Conservation (phyloP, 2,797 vertebrate species). For the Fistularia tabacaria region DNA sequence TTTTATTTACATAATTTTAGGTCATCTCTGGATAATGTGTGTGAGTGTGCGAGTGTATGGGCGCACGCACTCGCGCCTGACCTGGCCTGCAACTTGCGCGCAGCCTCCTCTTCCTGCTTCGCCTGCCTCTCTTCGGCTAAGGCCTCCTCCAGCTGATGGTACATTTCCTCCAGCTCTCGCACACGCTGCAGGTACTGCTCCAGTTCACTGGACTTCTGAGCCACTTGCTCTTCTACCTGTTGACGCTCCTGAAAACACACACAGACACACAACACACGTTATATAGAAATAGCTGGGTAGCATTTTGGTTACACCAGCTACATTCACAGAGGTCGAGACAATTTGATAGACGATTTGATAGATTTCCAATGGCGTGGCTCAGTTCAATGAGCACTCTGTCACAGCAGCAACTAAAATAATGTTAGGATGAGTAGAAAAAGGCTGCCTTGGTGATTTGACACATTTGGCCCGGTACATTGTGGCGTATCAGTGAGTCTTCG, state of each 20-base stretch:
- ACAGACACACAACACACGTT: slow-evolving; percentile 4
- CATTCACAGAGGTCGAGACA: too few species aligned
- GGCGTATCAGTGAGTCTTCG: too few species aligned
- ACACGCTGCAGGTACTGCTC: slow-evolving; percentile 91
- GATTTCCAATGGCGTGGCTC: too few species aligned
- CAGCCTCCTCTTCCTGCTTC: slow-evolving; percentile 87
- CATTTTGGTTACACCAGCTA: too few species aligned
- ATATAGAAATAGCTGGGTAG: too few species aligned
- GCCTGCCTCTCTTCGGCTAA: slow-evolving; percentile 90
- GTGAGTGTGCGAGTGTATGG: slow-evolving; percentile 1
- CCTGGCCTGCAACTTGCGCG: slow-evolving; percentile 86
- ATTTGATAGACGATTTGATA: too few species aligned
- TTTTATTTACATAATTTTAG: background rate
- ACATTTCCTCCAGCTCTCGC: slow-evolving; percentile 89
- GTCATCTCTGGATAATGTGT: background rate
- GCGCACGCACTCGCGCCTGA: slow-evolving; percentile 13
- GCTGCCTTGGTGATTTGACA: too few species aligned
- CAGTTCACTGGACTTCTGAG: slow-evolving; percentile 91
- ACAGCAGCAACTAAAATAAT: too few species aligned
- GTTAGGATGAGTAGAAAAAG: too few species aligned
- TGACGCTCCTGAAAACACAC: slow-evolving; percentile 79
- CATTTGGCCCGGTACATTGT: too few species aligned
- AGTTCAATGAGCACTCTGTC: too few species aligned
- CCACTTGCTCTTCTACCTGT: slow-evolving; percentile 93
- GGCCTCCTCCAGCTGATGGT: slow-evolving; percentile 86